Evolutionary conservation across 2,113 vertebrate species (phyloP).

Genomic region (Oncorhynchus nerka): DNA sequence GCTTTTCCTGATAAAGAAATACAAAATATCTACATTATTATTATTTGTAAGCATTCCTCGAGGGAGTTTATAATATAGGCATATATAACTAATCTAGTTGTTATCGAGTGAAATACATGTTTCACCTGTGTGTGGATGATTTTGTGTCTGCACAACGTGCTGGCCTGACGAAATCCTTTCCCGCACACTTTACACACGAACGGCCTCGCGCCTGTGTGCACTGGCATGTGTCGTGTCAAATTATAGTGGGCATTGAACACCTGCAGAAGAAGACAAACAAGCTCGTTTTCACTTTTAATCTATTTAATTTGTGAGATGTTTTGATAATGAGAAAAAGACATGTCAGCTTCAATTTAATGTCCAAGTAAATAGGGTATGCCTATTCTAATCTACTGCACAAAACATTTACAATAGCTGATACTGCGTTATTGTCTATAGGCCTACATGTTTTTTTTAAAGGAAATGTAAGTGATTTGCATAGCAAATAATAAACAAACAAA

Average conservation of each 20-base stretch:
- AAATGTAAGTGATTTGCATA: neutral
- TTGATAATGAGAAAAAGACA: neutral
- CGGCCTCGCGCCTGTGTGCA: conserved; percentile 95
- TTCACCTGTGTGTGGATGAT: conserved; percentile 96
- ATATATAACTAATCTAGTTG: neutral
- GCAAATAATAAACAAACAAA: neutral
- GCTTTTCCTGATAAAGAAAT: conserved; percentile 82
- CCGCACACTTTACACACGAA: conserved; percentile 97
- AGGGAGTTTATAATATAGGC: neutral
- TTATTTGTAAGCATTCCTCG: neutral
- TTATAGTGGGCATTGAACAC: conserved; percentile 98
- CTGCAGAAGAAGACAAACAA: conserved; percentile 51
- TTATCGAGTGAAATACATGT: neutral
- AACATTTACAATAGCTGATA: no score
- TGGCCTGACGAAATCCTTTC: conserved; percentile 95
- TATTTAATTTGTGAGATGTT: neutral
- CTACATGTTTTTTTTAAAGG: neutral
- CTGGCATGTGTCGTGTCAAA: conserved; percentile 97
- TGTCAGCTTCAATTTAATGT: no score
- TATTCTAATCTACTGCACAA: no score
- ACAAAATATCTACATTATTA: neutral
- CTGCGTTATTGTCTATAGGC: neutral
- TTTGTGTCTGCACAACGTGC: conserved; percentile 94
- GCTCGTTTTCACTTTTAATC: neutral
- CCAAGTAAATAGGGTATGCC: no score